These are phyloP conservation scores for Spinibarbus caldwelli DNA, from an alignment of 2,797 vertebrate species.

Conservation along the genomic window DNA sequence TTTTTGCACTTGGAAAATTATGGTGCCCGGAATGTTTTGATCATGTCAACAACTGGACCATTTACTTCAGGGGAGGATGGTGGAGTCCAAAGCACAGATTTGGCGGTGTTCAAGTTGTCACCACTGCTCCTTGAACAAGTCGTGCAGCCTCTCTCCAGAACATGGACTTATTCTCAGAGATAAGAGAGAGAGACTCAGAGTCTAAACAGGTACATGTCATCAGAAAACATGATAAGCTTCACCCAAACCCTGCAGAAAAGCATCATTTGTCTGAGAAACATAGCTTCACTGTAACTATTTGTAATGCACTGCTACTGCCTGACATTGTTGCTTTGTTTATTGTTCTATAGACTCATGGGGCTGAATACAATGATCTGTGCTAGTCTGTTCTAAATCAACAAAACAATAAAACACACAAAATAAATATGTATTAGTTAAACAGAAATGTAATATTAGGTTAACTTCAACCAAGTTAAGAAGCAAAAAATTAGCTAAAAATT, in stretches of 20 bases:
- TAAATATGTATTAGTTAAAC: not conserved
- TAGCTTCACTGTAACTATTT: not conserved
- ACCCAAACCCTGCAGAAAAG: not conserved
- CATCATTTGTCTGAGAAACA: not conserved
- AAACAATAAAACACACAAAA: not conserved
- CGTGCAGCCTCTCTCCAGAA: not conserved
- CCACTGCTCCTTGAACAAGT: not conserved
- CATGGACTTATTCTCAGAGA: not conserved
- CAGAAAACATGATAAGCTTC: not conserved
- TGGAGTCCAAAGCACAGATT: not conserved
- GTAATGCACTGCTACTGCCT: not conserved
- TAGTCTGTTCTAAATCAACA: not conserved
- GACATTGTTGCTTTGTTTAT: not conserved
- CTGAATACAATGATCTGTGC: not conserved
- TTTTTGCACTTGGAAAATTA: conserved; percentile 41
- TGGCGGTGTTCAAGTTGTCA: not conserved
- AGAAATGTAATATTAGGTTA: not conserved
- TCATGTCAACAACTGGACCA: conserved; percentile 32
- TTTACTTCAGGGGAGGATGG: conserved; percentile 8
- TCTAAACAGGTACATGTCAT: not conserved
- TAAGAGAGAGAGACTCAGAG: too few relatives aligned
- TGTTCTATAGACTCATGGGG: not conserved
- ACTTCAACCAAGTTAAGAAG: not conserved
- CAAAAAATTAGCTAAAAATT: not conserved
- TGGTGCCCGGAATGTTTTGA: conserved; percentile 38